phyloP scores from a whole-genome alignment of 2,888 invertebrate species.

The Hirtodrosophila confusa region DNA sequence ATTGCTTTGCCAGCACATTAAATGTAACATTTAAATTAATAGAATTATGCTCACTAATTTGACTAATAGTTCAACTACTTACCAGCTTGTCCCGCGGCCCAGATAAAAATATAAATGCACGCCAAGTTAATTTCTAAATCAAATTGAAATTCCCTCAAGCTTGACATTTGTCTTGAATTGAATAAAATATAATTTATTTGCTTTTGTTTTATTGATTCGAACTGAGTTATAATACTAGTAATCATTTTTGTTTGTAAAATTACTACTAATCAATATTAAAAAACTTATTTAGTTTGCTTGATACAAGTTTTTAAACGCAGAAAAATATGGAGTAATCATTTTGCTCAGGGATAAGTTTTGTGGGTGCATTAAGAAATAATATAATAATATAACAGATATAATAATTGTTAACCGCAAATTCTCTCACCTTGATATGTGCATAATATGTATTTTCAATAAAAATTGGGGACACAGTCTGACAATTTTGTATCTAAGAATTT shows the following conservation, averaged over 20 bases:
- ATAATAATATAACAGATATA: too few species aligned
- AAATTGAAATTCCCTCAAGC: conserved; percentile 47
- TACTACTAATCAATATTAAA: too few species aligned
- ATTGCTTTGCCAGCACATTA: conserved; percentile 47
- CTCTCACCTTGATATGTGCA: too few species aligned
- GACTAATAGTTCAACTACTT: conserved; percentile 37
- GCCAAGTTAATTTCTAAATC: conserved; percentile 17
- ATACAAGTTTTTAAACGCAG: too few species aligned
- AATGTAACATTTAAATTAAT: conserved; percentile 65
- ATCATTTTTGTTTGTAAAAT: too few species aligned
- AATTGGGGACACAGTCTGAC: background rate
- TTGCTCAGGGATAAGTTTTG: too few species aligned
- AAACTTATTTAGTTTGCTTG: too few species aligned
- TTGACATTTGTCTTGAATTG: conserved; percentile 14
- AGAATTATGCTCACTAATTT: conserved; percentile 59
- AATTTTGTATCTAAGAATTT: conserved; percentile 2
- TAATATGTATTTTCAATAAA: too few species aligned
- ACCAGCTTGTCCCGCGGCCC: conserved; percentile 7
- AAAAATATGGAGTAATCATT: too few species aligned
- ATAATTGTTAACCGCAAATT: too few species aligned
- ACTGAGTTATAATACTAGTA: background rate
- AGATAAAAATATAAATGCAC: conserved; percentile 3
- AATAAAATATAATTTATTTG: conserved; percentile 18
- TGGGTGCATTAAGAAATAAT: too few species aligned
- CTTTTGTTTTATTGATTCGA: conserved; percentile 8